These are phyloP conservation scores for Tolmerus cingulatus DNA, from an alignment of 2,888 invertebrate genomes.

Conservation along the genomic window DNA sequence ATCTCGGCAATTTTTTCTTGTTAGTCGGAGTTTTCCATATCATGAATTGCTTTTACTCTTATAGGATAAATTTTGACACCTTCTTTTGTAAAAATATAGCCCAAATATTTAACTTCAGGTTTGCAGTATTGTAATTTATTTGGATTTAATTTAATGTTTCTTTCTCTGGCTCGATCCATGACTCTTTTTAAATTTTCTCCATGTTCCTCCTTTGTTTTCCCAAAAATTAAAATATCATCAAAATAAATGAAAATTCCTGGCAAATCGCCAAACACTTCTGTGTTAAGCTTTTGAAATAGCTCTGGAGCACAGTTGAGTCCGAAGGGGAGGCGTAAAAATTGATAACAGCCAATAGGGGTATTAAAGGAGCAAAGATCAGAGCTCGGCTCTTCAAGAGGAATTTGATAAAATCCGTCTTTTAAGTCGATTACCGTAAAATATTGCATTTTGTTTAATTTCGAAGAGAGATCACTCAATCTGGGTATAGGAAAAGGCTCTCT, in stretches of 20 bases:
- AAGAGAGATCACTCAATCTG: conserved; percentile 26
- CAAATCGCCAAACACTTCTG: neutral
- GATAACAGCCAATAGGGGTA: too few species aligned
- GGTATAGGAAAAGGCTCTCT: conserved; percentile 42
- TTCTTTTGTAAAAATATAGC: conserved; percentile 17
- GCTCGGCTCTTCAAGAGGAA: conserved; percentile 47
- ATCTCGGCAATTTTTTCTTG: conserved; percentile 35
- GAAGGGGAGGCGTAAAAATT: too few species aligned
- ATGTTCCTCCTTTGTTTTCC: neutral
- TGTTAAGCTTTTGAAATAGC: conserved; percentile 38
- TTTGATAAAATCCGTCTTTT: conserved; percentile 45
- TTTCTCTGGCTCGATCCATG: neutral
- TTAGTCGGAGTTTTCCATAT: neutral
- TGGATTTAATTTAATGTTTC: conserved; percentile 38
- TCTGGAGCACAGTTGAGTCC: too few species aligned
- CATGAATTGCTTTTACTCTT: conserved; percentile 17
- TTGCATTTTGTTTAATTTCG: conserved; percentile 26
- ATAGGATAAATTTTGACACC: conserved; percentile 10
- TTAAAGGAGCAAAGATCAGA: neutral
- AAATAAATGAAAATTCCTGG: conserved; percentile 27
- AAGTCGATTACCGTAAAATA: conserved; percentile 36
- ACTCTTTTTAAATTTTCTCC: neutral
- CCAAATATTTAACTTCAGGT: conserved; percentile 19
- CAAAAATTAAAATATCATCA: neutral
- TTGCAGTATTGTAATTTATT: conserved; percentile 17